Evolutionary conservation across 2,113 vertebrate species (phyloP).

Genomic region (Platycercus adscitus): DNA sequence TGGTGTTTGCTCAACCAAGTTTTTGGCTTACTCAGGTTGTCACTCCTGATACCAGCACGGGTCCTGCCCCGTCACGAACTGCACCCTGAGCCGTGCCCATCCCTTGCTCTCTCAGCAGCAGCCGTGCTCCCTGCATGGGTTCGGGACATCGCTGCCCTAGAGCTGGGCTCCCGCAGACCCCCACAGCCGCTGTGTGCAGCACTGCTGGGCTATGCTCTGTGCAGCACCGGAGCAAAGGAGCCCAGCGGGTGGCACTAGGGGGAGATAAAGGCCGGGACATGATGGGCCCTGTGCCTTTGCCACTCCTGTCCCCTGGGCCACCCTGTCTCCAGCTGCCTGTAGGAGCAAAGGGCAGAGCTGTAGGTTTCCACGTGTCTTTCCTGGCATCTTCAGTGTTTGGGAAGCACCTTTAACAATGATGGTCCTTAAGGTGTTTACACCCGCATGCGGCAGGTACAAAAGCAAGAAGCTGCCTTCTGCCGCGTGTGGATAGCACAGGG

Average conservation of each 20-base stretch:
- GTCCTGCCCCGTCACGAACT: background rate
- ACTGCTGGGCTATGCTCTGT: fast-evolving
- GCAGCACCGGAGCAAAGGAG: background rate
- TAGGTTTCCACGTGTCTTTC: fast-evolving
- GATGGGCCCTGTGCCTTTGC: fast-evolving
- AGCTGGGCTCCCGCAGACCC: background rate
- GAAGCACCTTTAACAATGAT: fast-evolving
- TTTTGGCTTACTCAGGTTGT: background rate
- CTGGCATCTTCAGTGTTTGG: background rate
- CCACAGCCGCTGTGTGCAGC: fast-evolving
- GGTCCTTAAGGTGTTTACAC: fast-evolving
- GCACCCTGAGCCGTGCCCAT: background rate
- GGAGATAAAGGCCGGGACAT: slow-evolving; percentile 56
- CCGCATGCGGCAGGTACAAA: background rate
- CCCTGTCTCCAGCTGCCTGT: background rate
- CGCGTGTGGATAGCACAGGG: fast-evolving
- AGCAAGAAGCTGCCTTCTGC: background rate
- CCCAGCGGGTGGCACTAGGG: background rate
- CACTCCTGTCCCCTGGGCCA: background rate
- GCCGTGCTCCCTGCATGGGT: background rate
- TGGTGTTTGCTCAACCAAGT: fast-evolving
- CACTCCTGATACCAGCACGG: fast-evolving
- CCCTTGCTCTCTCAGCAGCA: fast-evolving
- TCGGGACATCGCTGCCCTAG: fast-evolving
- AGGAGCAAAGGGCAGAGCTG: background rate